A percentile compares a stretch with the other conserved stretches of the same genome.
Conservation (phyloP, 2,113 vertebrate species). For the Dicrurus megarhynchus region DNA sequence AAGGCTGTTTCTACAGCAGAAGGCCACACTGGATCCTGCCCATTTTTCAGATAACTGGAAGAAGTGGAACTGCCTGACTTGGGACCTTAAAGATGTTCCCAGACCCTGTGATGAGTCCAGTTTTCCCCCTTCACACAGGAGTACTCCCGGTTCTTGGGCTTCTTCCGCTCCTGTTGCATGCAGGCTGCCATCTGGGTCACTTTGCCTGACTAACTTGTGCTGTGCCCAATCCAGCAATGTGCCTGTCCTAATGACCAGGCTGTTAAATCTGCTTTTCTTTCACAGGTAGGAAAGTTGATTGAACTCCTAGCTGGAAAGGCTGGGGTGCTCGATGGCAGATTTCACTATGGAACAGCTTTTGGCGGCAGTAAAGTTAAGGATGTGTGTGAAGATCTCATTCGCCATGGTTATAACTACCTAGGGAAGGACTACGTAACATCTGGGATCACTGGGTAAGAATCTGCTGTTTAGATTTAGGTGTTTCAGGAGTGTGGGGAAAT, state of each 20-base stretch:
- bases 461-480: not conserved
- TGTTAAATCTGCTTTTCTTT: not conserved
- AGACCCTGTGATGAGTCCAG: not conserved
- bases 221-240: not conserved
- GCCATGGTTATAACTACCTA: slow-evolving; percentile 95
- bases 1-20: not conserved
- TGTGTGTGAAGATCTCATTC: slow-evolving; percentile 96
- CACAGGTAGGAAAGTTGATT: slow-evolving; percentile 94
- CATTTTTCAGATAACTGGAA: not conserved
- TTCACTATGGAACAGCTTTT: slow-evolving; percentile 97
- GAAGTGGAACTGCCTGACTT: not conserved
- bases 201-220: not conserved
- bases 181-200: not conserved
- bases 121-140: not conserved
- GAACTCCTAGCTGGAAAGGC: slow-evolving; percentile 96
- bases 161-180: not conserved
- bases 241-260: not conserved
- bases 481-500: not conserved
- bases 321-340: slow-evolving; percentile 89
- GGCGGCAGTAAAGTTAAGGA: slow-evolving; percentile 98
- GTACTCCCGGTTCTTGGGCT: not conserved
- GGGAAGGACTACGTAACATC: slow-evolving; percentile 98
- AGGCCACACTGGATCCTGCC: not conserved
- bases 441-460: slow-evolving; percentile 94
- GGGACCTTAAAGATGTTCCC: not conserved